Evolutionary conservation across 30 jellyfish, hydroid and myxozoan species (phyloP), one percentile per base, ranked within the genome.

Genomic region (Turritopsis rubra): DNA sequence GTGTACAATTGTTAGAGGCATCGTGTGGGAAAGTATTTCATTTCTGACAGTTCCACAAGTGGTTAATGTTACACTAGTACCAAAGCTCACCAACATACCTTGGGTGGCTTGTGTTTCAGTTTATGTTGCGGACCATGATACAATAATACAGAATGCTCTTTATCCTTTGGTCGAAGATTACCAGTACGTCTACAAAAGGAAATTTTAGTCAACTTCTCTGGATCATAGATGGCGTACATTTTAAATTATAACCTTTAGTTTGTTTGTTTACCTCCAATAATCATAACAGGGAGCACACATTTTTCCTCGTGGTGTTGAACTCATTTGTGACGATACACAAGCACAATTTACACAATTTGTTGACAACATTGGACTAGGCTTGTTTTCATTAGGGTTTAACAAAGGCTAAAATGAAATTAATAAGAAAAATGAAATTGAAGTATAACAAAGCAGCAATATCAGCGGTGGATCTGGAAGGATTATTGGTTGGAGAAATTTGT

Each of bases 81-180:
- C n/a, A n/a, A n/a, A n/a, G n/a, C n/a, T n/a, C n/a, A n/a, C n/a
- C n/a, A n/a, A n/a, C n/a, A 9, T 27, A 92, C 98, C 96, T 92
- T 93, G 18, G 99, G 99, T 16, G 97, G 96, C 53, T 93, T 88
- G 85, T 87, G 85, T 75, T 93, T 93, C 21, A 85, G 91, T 75
- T 93, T 93, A 21, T 92, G 96, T 82, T 93, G 99, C 0, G 99
- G 96, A 9, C 96, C 96, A 70, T 85, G 86, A 83, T 87, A 88
- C 75, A 89, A 53, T 60, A 83, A 95, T 17, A 72, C 80, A 8
- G 88, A 81, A 66, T 83, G 79, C 52, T 87, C 95, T 52, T 92
- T 95, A 70, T 89, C 96, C 72, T 93, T 88, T 8, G 96, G 99
- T 52, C 99, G 82, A 94, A 93, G 82, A 78, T 60, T 83, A 66